Conservation (phyloP, 2,113 vertebrate genomes). For the Meriones unguiculatus region DNA sequence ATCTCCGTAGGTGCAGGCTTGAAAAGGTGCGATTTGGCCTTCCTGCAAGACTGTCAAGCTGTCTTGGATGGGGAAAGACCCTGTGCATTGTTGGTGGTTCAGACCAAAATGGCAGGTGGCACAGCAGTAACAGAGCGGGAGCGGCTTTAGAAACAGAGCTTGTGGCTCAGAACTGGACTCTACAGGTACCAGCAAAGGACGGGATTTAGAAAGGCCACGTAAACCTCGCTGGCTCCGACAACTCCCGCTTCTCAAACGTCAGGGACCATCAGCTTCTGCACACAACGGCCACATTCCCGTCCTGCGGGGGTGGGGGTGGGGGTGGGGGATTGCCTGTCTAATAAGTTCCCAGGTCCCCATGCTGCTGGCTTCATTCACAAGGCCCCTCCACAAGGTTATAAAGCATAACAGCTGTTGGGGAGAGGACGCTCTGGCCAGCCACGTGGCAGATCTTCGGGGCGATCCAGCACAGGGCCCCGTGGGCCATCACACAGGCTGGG, state of each 20-base stretch:
- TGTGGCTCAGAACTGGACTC: neutral
- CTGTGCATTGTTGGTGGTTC: neutral
- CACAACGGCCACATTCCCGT: neutral
- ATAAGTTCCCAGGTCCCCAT: neutral
- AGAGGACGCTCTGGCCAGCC: neutral
- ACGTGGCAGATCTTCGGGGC: neutral
- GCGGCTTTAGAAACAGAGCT: neutral
- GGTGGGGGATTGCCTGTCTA: neutral
- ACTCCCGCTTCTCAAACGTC: neutral
- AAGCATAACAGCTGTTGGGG: too few species aligned
- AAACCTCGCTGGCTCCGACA: neutral
- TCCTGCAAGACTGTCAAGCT: neutral
- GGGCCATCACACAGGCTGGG: too few species aligned
- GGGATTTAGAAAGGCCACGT: neutral
- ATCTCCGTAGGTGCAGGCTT: neutral
- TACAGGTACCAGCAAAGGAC: neutral
- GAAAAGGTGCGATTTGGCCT: accelerated
- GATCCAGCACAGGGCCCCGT: neutral
- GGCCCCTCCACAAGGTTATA: too few species aligned
- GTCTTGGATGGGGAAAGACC: accelerated
- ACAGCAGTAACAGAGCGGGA: too few species aligned
- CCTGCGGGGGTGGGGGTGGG: neutral
- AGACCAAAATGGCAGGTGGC: accelerated
- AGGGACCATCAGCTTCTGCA: neutral
- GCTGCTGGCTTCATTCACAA: neutral